A percentile compares a stretch with the other conserved stretches of the same genome.
Conservation (phyloP, 2,888 invertebrate genomes). For the Bombylius major region DNA sequence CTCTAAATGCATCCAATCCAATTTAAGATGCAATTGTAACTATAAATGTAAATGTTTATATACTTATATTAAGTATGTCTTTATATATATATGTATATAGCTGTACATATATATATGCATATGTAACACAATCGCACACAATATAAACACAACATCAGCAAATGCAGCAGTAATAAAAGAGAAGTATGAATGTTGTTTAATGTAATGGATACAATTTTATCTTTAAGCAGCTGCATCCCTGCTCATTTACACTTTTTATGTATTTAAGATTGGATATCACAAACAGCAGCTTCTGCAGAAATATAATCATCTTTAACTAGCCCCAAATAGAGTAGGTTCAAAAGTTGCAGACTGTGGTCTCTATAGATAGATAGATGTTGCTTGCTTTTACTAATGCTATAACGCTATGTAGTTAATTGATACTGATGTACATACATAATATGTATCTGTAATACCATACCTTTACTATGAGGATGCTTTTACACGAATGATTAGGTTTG, state of each 20-base stretch:
- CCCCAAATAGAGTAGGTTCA: no score
- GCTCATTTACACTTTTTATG: slow-evolving; percentile 6
- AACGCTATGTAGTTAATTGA: no score
- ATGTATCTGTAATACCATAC: no score
- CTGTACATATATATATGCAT: no score
- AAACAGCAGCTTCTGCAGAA: slow-evolving; percentile 1
- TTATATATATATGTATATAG: no score
- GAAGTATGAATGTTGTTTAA: neutral
- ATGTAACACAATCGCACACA: neutral
- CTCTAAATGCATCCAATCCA: neutral
- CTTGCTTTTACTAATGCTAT: no score
- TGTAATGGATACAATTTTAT: neutral
- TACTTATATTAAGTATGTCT: neutral
- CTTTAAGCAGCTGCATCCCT: neutral
- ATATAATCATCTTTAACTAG: no score
- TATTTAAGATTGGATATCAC: slow-evolving; percentile 2
- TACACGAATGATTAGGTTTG: neutral
- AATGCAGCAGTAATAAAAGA: neutral
- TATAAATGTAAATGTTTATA: neutral
- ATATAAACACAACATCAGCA: neutral
- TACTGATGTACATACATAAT: no score
- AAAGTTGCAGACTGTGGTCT: no score
- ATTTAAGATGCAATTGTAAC: neutral
- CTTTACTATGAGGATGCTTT: neutral
- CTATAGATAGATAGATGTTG: no score